Evolutionary conservation across 2,797 vertebrate genomes (phyloP), one percentile per base, ranked within the genome.

Genomic region (Hyperoplus lanceolatus): DNA sequence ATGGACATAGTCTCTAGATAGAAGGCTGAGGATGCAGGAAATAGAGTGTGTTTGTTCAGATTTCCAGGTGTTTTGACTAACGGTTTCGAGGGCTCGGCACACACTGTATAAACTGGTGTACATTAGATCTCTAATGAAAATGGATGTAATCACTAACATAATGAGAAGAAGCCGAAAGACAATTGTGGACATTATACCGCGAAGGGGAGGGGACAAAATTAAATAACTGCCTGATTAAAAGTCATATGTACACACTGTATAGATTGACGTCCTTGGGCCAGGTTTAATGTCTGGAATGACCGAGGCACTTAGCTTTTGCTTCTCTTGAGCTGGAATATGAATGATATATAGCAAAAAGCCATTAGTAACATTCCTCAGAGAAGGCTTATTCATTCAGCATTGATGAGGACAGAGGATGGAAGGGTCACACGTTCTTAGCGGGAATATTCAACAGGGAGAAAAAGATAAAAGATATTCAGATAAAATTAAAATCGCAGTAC

Each of bases 291-390:
- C 58, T 75, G 16, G 66, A 69, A 53, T 59, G 73, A 77, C 48
- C 9, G 6, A 48, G 11, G 39, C 58, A 73, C 77, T 84, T 75
- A 76, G 46, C 62, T 42, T 76, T 53, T 55, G 74, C 80, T 72
- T 80, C 55, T 57, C 54, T 77, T 69, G 38, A 79, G 70, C 70
- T 77, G 18, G 16, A 80, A 65, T 72, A 79, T 83, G 58, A 77
- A 84, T 76, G 77, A 89, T 83, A 61, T 72, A 84, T 81, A 58
- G 70, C 75, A 70, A 71, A 83, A 86, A 83, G 75, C 77, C 61
- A 80, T 85, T 83, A 83, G 79, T 14, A 36, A 16, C 38, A 46
- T 70, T 89, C 84, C 69, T 77, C 54, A 76, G 80, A 85, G 77
- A 68, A 79, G 64, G 65, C 73, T 72, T 55, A 77, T 80, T 77